phyloP scores from a whole-genome alignment of 2,888 invertebrate genomes.

The Rhopalosiphum nymphaeae region DNA sequence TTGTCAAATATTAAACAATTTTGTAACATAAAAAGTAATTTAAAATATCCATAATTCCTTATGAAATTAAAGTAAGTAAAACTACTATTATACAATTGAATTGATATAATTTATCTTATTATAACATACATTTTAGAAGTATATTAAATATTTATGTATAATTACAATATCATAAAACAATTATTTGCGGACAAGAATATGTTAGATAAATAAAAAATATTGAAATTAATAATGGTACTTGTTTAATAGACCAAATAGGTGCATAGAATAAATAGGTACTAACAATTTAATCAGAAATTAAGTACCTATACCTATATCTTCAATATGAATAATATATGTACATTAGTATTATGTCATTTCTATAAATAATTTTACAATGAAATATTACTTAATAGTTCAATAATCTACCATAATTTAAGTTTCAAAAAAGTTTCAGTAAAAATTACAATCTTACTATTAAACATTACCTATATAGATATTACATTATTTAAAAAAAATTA shows the following conservation, averaged over 20 bases:
- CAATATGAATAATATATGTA: constrained; percentile 1
- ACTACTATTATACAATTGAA: not conserved
- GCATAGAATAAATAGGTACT: not conserved
- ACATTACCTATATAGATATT: not conserved
- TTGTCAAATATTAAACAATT: not conserved
- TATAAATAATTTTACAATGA: not conserved
- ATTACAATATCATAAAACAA: not conserved
- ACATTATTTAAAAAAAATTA: not conserved
- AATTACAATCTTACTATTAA: not conserved
- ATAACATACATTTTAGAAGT: not conserved
- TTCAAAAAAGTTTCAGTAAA: not conserved
- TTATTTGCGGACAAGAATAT: not conserved
- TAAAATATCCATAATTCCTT: not conserved
- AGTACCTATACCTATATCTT: not conserved
- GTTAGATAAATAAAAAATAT: not conserved
- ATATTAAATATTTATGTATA: not conserved
- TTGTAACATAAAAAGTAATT: not conserved
- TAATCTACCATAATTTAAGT: not conserved
- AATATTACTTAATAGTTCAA: not conserved
- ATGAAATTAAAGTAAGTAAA: not conserved
- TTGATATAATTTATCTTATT: not conserved
- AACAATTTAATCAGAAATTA: not conserved
- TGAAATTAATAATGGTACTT: not conserved
- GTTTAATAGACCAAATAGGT: not conserved
- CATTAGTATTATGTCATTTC: not conserved